These are phyloP conservation scores for Mormyrops attenuatus DNA, from an alignment of 2,797 vertebrate genomes.

Conservation along the genomic window DNA sequence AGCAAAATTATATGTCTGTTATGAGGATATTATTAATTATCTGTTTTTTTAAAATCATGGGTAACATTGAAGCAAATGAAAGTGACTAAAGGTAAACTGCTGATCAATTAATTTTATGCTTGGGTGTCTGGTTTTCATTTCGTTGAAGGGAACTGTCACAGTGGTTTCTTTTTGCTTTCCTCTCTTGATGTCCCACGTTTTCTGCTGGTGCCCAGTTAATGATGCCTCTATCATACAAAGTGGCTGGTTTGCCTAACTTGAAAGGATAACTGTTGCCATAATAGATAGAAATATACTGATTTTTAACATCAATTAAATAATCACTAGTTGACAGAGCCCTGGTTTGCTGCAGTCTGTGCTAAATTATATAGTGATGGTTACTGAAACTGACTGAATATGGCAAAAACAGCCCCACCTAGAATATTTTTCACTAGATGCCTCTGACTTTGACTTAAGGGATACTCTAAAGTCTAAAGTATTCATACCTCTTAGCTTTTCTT, in stretches of 20 bases:
- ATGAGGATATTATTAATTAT: neutral
- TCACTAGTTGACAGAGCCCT: neutral
- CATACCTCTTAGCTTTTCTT: neutral
- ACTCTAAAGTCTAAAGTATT: neutral
- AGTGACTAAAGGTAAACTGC: neutral
- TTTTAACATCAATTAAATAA: neutral
- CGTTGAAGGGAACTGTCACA: neutral
- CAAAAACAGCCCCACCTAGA: neutral
- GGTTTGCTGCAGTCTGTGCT: neutral
- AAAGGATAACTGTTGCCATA: neutral
- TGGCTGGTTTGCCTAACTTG: neutral
- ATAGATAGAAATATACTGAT: neutral
- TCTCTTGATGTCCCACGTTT: neutral
- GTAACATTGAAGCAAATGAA: neutral
- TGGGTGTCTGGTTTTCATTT: neutral
- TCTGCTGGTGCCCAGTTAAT: neutral
- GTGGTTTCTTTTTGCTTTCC: neutral
- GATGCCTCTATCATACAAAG: neutral
- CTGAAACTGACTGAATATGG: neutral
- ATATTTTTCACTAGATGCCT: neutral
- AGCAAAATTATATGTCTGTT: neutral
- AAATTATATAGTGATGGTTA: neutral
- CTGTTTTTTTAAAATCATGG: neutral
- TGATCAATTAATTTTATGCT: neutral
- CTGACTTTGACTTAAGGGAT: neutral